phyloP scores from a whole-genome alignment of 1,140 invertebrate species.

The Danaus plexippus region DNA sequence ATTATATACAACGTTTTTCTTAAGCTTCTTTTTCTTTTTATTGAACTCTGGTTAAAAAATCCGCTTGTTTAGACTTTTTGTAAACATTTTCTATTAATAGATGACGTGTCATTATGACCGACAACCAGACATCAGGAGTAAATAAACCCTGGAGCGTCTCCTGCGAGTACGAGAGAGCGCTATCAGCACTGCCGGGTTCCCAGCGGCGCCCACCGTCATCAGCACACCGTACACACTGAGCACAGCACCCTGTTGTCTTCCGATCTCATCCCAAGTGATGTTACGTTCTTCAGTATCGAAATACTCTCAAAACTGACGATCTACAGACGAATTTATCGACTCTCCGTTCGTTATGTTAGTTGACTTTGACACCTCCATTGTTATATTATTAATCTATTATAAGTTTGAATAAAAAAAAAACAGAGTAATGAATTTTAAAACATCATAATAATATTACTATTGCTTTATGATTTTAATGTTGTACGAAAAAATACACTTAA shows the following conservation, averaged over 20 bases:
- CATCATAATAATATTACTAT: too few relatives aligned
- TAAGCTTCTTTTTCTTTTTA: too few relatives aligned
- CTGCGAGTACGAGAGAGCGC: conserved; percentile 78
- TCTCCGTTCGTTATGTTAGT: conserved; percentile 4
- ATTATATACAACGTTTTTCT: too few relatives aligned
- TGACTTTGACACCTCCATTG: conserved; percentile 1
- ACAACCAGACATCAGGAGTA: conserved; percentile 86
- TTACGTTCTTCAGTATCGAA: conserved; percentile 32
- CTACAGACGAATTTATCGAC: conserved; percentile 29
- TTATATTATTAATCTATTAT: background rate
- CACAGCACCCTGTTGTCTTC: conserved; percentile 35
- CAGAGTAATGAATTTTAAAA: too few relatives aligned
- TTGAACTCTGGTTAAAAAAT: too few relatives aligned
- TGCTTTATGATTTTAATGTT: too few relatives aligned
- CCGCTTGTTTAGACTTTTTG: too few relatives aligned
- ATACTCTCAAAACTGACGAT: conserved; percentile 45
- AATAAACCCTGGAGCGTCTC: conserved; percentile 79
- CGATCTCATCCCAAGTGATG: conserved; percentile 26
- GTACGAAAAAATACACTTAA: too few relatives aligned
- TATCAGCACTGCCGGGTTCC: conserved; percentile 75
- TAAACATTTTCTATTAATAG: too few relatives aligned
- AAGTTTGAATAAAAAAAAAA: too few relatives aligned
- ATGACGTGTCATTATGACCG: too few relatives aligned
- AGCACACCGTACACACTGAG: conserved; percentile 66
- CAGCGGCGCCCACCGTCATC: conserved; percentile 77